Base-by-base conservation (phyloP, 2,797 vertebrate species). In the Calcarius lapponicus region DNA sequence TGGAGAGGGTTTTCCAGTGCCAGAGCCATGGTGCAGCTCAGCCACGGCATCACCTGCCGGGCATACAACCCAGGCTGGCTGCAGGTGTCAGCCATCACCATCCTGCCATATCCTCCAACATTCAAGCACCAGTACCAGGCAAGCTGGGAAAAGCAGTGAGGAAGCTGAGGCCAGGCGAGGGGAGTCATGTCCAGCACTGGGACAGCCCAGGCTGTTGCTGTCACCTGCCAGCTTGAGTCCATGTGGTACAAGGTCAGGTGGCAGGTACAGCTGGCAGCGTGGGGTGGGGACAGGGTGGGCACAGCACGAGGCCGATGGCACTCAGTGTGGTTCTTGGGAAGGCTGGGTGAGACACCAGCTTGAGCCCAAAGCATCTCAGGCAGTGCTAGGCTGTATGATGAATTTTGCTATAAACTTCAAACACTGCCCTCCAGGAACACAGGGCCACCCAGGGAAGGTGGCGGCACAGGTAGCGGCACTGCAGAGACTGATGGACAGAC, bases 241-340 rank as follows among this genome's bases (percentile, higher is more conserved):
- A 0, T 32, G 42, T 4, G 5, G 47, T 36, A 54, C 43, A 57
- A 74, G 34, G 48, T 60, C 45, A 83, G 62, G 56, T 25, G 54
- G 75, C 57, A 78, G 62, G 51, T 26, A 26, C 10, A 24, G 40
- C 40, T 32, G 53, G 58, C 40, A 43, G 31, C 11, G 0, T 2
- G 10, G 45, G 51, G 19, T 57, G 9, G 13, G 51, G 20, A 79
- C 38, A 51, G 18, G 9, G 8, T 22, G 38, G 56, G 36, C 47
- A 56, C n/a, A 58, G 32, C 18, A 29, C 0, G 0, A 65, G 43
- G 58, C 32, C 1, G 0, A 14, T n/a, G 38, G 72, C 51, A 85
- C 15, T 6, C 17, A 48, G 7, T 3, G 3, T 18, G 25, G 22
- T 22, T 72, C 45, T 50, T 14, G 26, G 21, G n/a, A 26, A 86